These are phyloP conservation scores for Orchesellides sinensis DNA, from an alignment of 2,888 invertebrate genomes.

Conservation along the genomic window DNA sequence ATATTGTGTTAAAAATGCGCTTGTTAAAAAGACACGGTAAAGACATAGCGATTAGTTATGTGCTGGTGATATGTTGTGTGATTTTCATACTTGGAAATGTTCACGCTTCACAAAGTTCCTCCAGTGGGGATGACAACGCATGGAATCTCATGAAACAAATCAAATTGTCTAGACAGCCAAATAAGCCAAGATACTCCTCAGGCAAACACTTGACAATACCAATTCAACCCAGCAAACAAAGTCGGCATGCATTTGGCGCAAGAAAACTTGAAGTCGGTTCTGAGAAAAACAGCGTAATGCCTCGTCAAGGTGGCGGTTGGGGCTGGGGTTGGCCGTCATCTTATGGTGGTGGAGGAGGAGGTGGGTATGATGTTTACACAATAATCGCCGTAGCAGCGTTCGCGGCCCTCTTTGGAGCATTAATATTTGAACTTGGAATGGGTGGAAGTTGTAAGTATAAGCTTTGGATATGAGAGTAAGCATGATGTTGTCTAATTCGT, in stretches of 20 bases:
- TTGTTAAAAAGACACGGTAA: too few species aligned
- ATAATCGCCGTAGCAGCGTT: constrained; percentile 71
- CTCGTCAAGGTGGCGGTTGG: constrained; percentile 43
- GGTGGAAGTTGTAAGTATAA: constrained; percentile 66
- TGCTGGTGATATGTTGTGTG: neutral
- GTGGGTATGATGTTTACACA: constrained; percentile 71
- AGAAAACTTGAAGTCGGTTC: neutral
- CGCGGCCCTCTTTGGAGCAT: constrained; percentile 72
- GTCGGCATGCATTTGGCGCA: neutral
- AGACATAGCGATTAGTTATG: too few species aligned
- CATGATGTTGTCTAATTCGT: constrained; percentile 43
- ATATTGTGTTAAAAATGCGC: too few species aligned
- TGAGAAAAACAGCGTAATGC: neutral
- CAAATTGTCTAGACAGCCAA: constrained; percentile 2
- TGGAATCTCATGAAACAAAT: constrained; percentile 16
- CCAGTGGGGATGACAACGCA: neutral
- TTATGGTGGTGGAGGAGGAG: constrained; percentile 48
- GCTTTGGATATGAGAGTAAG: neutral
- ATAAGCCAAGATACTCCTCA: constrained; percentile 6
- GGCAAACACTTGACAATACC: constrained; percentile 11
- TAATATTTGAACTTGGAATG: constrained; percentile 68
- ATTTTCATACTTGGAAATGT: too few species aligned
- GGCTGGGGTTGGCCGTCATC: constrained; percentile 47
- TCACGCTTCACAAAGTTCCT: neutral
- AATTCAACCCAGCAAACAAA: neutral